Evolutionary conservation across 2,797 vertebrate species (phyloP).

Genomic region (Halcyon leucocephala): DNA sequence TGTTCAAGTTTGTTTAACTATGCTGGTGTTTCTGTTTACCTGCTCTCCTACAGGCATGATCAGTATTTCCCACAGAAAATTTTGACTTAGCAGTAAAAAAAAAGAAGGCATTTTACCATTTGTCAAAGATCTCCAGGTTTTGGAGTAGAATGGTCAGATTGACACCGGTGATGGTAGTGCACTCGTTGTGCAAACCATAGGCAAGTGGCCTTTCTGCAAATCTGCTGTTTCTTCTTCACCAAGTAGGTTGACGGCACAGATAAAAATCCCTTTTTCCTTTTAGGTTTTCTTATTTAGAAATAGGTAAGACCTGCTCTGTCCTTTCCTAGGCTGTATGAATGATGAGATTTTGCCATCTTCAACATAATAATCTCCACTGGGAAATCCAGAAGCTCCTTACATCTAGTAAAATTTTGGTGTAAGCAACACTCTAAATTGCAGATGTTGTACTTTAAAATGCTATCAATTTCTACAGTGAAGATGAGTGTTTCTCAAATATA

Average conservation of each 20-base stretch:
- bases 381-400: background rate
- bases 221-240: background rate
- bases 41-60: rapidly evolving
- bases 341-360: background rate
- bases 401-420: background rate
- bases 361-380: background rate
- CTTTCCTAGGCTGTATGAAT: background rate
- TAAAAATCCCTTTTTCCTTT: background rate
- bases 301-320: background rate
- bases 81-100: background rate
- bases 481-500: background rate
- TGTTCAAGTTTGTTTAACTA: background rate
- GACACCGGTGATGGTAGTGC: background rate
- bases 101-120: background rate
- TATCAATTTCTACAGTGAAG: background rate
- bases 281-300: background rate
- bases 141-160: background rate
- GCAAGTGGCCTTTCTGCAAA: background rate
- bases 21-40: background rate
- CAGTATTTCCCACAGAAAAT: background rate
- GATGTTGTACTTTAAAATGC: background rate
- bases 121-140: background rate
- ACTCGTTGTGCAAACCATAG: background rate
- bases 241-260: background rate
- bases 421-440: background rate